Percentiles rank a stretch among this genome's conserved stretches.
Conservation (phyloP, 2,888 invertebrate genomes). For the Cyaniris semiargus region DNA sequence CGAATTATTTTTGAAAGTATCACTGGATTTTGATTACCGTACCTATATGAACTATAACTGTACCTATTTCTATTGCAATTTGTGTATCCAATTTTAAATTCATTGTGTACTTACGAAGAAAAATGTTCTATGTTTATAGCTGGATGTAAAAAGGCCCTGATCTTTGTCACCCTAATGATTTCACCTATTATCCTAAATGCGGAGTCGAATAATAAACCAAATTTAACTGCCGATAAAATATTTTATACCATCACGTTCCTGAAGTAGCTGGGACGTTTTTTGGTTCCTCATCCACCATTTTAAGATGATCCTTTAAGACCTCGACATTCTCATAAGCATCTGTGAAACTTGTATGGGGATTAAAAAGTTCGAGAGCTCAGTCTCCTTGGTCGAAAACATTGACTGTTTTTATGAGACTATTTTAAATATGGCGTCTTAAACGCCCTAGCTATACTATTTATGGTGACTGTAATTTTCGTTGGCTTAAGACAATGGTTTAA, state of each 20-base stretch:
- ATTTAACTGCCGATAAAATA: constrained; percentile 77
- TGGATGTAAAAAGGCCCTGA: constrained; percentile 52
- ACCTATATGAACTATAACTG: too few species aligned
- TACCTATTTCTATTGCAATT: background rate
- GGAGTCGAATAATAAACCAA: constrained; percentile 67
- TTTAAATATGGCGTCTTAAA: constrained; percentile 74
- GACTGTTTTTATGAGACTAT: constrained; percentile 71
- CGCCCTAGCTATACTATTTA: constrained; percentile 63
- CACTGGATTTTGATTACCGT: too few species aligned
- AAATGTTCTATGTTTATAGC: constrained; percentile 24
- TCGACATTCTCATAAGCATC: background rate
- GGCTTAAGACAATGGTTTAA: constrained; percentile 74
- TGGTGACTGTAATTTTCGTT: constrained; percentile 68
- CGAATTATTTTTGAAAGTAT: background rate
- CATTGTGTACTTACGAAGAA: constrained; percentile 15
- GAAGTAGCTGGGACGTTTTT: constrained; percentile 64
- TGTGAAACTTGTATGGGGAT: constrained; percentile 16
- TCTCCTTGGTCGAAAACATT: constrained; percentile 52
- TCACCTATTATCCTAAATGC: constrained; percentile 74
- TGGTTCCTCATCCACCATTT: constrained; percentile 51
- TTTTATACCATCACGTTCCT: constrained; percentile 66
- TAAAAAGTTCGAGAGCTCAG: constrained; percentile 39
- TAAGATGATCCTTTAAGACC: constrained; percentile 46
- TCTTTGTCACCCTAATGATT: constrained; percentile 66
- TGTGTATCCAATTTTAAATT: constrained; percentile 15